Base-by-base conservation (phyloP, 2,797 vertebrate species). In the Alosa sapidissima region DNA sequence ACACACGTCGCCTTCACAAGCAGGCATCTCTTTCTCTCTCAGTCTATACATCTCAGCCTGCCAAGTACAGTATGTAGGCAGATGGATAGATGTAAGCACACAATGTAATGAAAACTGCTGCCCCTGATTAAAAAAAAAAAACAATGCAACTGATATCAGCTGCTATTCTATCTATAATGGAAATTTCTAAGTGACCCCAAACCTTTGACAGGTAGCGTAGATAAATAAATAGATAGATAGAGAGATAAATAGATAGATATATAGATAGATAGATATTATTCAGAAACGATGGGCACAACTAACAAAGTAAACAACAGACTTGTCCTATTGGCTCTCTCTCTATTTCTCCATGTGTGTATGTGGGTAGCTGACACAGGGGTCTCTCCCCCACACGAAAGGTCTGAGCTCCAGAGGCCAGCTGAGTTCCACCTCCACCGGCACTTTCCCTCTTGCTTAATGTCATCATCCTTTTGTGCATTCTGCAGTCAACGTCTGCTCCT, bases 381-480 rank as follows among this genome's bases (percentile, higher is more conserved):
- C 13, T n/a, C 62, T 90, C 91, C 86, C 89, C 90, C 89, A 87
- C 82, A 78, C 85, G 87, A 94, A 95, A 95, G 92, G 94, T 96
- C 94, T 91, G 87, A 81, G 88, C 85, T 86, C 86, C 85, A 82
- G 87, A 89, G 91, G 91, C 91, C 89, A 85, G 54, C 24, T 52
- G 81, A 85, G 87, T 84, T 84, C 62, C 87, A 85, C 86, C 84
- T 52, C 88, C 84, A 90, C 91, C 90, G 91, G 91, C 93, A 91
- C 91, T 93, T 92, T 91, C 88, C 78, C 85, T 92, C 92, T 90
- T 90, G 90, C 93, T 94, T 95, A 96, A 95, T 95, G 95, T 94
- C 94, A 95, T 90, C 91, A 88, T 90, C 92, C 93, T 94, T 95
- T 94, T 95, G 93, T 94, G 92, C 92, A 94, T 94, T 94, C 94